These are phyloP conservation scores for Encarsia formosa DNA, from an alignment of 2,888 invertebrate species.

Conservation along the genomic window DNA sequence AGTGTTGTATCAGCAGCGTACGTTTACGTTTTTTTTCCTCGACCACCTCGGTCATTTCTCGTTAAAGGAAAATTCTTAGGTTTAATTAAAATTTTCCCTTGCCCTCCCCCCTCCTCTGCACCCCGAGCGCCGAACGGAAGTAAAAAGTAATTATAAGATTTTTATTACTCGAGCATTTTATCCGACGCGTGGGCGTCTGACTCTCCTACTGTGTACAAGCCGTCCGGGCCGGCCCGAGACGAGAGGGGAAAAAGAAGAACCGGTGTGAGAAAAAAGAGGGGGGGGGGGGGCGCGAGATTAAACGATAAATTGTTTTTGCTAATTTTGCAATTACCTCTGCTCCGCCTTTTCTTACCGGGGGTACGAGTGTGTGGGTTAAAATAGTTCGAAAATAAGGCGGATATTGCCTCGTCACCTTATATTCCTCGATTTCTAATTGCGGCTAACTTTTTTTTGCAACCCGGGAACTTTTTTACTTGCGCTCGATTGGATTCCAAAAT, in stretches of 20 bases:
- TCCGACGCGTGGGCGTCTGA: slow-evolving; percentile 6
- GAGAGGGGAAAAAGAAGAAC: slow-evolving; percentile 24
- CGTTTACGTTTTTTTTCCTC: not conserved
- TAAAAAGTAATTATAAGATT: slow-evolving; percentile 46
- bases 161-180: slow-evolving; percentile 38
- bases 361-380: not conserved
- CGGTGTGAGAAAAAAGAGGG: slow-evolving; percentile 20
- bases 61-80: slow-evolving; percentile 39
- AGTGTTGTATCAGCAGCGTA: too few relatives aligned
- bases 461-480: too few relatives aligned
- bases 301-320: slow-evolving; percentile 44
- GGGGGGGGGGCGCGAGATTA: slow-evolving; percentile 35
- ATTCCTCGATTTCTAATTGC: slow-evolving; percentile 16
- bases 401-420: slow-evolving; percentile 24
- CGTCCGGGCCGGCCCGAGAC: slow-evolving; percentile 14
- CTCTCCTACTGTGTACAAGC: not conserved
- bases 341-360: slow-evolving; percentile 16
- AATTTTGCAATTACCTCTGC: slow-evolving; percentile 40
- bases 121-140: slow-evolving; percentile 34
- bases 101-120: not conserved
- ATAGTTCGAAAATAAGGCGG: slow-evolving; percentile 13
- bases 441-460: not conserved
- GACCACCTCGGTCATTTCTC: slow-evolving; percentile 19
- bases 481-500: not conserved
- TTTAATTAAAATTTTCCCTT: slow-evolving; percentile 44